phyloP scores from a whole-genome alignment of 2,113 vertebrate genomes.

The Ailurus styani region DNA sequence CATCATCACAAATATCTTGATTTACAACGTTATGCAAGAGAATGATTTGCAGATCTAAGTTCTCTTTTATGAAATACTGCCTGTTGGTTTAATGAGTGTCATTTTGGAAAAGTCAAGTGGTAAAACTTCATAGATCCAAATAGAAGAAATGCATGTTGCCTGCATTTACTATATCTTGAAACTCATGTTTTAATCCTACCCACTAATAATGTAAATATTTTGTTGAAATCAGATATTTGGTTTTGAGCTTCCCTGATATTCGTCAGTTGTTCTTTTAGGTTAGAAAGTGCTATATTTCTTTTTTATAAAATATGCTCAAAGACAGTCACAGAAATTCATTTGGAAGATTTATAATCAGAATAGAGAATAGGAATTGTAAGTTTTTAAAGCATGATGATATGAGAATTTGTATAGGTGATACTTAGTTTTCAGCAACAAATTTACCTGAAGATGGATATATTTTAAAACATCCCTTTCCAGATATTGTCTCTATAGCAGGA shows the following conservation, averaged over 20 bases:
- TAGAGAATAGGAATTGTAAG: not conserved
- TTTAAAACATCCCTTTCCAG: not conserved
- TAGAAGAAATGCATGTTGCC: not conserved
- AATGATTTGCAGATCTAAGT: not conserved
- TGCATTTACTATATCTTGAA: not conserved
- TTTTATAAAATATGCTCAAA: not conserved
- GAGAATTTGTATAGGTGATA: not conserved
- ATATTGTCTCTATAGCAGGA: not conserved
- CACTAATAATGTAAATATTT: not conserved
- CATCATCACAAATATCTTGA: not conserved
- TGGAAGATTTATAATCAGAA: not conserved
- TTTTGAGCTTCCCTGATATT: not conserved
- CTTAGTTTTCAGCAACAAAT: not conserved
- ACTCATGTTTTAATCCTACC: not conserved
- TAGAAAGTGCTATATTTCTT: not conserved
- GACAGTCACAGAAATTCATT: not conserved
- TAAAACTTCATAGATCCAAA: not conserved
- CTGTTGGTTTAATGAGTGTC: not conserved
- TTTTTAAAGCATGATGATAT: not conserved
- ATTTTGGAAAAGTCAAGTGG: conserved; percentile 7
- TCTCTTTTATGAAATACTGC: not conserved
- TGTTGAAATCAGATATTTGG: not conserved
- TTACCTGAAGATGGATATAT: not conserved
- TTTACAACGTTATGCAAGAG: not conserved
- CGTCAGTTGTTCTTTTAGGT: not conserved